Evolutionary conservation across 1,140 invertebrate genomes (phyloP), one percentile per base, ranked within the genome.

Genomic region (Papilio polytes): DNA sequence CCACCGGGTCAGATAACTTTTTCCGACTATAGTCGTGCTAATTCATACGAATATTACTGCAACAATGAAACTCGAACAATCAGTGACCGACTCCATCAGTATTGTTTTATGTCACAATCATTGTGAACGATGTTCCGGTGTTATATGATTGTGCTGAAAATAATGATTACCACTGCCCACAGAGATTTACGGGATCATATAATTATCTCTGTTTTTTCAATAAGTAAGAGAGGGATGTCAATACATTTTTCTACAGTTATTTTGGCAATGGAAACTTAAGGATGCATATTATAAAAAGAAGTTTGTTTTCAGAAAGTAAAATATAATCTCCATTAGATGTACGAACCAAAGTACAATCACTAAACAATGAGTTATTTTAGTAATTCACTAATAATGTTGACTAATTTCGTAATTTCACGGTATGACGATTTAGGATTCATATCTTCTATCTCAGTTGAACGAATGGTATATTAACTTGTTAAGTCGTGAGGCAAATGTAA

Each of bases 41-140:
- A 74, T n/a, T 48, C 41, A 74, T 48, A 22, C 36, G n/a, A 18
- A 8, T 74, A 74, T 51, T 51, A 46, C 53, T 20, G 12, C 9
- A 48, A 53, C 74, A 22, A 76, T 76, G 74, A 48, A 76, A 76
- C 4, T 51, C 74, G 12, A 13, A 76, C 74, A 51, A 48, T 9
- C 44, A 20, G 20, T 74, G 73, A 74, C 73, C 44, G 44, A 18
- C 9, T 15, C 44, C 48, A 22, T 74, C 15, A 44, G 13, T 76
- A 15, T 76, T 76, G 74, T 76, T 76, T 76, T 26, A 41, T 76
- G 53, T 76, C 72, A 46, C 41, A 56, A 56, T 20, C 53, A 56
- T 10, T 18, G 7, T 56, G n/a, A 1, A 18, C 53, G n/a, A 18
- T 56, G n/a, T n/a, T 56, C 8, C 36, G n/a, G 72, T 20, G n/a